Evolutionary conservation across 2,888 invertebrate genomes (phyloP), one percentile per base, ranked within the genome.

Genomic region (Rhimphoctona megacephalus): DNA sequence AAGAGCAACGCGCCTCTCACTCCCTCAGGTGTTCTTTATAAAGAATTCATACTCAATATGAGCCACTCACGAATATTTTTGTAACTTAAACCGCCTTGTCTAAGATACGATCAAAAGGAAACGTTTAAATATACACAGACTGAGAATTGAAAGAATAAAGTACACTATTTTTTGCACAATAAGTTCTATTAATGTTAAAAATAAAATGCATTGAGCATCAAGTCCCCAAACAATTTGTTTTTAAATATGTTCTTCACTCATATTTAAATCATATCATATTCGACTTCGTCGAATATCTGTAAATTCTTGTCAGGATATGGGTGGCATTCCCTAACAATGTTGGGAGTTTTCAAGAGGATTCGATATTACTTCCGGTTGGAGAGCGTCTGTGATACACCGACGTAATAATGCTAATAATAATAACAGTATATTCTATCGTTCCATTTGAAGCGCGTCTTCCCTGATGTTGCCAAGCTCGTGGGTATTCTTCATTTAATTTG

Each of bases 401-500:
- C 70, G 80, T 83, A 81, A 83, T 83, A 86, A 86, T 74, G 67
- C 57, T 86, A 78, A 83, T 83, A 85, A 83, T 69, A 81, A 77
- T 54, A 52, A 67, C 33, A 57, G 43, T 64, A 39, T 76, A 70
- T 76, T 86, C 52, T 69, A 49, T 76, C 72, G 22, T 77, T 36
- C 33, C 73, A 77, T 67, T n/a, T 66, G 43, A 19, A 49, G 22
- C 49, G 54, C 49, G 70, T 54, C 33, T 43, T 61, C 14, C 61
- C 57, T 64, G 77, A 79, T 57, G 74, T 76, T 49, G 36, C 46
- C 64, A 78, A 49, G 57, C 39, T 36, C 52, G 61, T 61, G 30
- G 64, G 78, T 81, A 79, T 54, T 74, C 57, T 66, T 74, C 76
- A 76, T 81, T 81, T 83, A 81, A 86, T 86, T 84, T 85, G 79